Evolutionary conservation across 2,888 invertebrate genomes (phyloP), one percentile per base, ranked within the genome.

Genomic region (Orgyia antiqua): DNA sequence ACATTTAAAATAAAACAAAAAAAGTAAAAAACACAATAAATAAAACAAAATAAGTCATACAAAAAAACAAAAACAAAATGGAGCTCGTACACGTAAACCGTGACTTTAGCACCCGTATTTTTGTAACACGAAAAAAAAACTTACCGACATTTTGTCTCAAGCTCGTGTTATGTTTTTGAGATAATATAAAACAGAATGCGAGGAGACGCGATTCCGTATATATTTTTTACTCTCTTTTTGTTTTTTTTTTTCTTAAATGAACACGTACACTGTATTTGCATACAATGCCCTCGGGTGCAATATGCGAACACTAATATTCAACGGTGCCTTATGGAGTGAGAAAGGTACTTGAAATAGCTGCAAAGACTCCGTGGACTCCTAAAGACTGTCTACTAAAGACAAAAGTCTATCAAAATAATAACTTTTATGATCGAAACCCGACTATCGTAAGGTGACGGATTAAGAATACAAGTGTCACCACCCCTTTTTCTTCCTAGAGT

Each of bases 241-340:
- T 50, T 46, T 61, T 67, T 69, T 74, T 71, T 69, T 61, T 56
- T 69, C 56, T 36, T 49, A 74, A 76, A 78, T 74, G 72, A 70
- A 82, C 83, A 84, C 75, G 82, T 77, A 61, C 61, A 45, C 25
- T 33, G 35, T 45, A 82, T 84, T 84, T 76, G 84, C 84, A 84
- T 84, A 84, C 84, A 86, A 86, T 86, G 72, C 68, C 37, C 26
- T 32, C 52, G 65, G 71, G 78, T 77, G 80, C 80, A 77, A 78
- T 80, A 80, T 78, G 80, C 67, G 52, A 51, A 30, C 57, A 69
- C 75, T 74, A 76, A 77, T 72, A 63, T 59, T 47, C 33, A 31
- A 35, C 37, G 20, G 13, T 44, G 41, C 43, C 44, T 42, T 44
- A 42, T 40, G 36, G 49, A 48, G 42, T 42, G 40, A 42, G 45